Evolutionary conservation across 2,888 invertebrate species (phyloP).

Genomic region (Alcis repandata): DNA sequence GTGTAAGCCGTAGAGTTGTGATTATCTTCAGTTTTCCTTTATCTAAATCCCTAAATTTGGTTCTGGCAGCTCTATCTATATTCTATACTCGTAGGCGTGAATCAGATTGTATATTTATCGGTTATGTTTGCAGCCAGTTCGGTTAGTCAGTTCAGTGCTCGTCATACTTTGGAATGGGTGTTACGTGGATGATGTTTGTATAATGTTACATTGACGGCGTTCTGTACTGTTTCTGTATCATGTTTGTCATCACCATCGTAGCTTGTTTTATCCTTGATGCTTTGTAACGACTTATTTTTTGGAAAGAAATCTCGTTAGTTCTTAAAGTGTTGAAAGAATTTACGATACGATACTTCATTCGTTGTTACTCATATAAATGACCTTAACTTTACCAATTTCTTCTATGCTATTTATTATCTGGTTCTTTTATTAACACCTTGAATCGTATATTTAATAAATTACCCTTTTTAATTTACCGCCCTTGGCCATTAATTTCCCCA

Average conservation of each 20-base stretch:
- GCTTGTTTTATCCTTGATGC: too few species aligned
- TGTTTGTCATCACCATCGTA: neutral
- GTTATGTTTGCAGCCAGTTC: conserved; percentile 34
- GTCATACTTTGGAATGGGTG: conserved; percentile 27
- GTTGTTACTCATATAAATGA: neutral
- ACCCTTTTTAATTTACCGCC: neutral
- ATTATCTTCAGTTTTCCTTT: neutral
- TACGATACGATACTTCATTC: too few species aligned
- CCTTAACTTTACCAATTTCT: conserved; percentile 1
- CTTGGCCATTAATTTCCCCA: conserved; percentile 14
- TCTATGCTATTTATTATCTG: conserved; percentile 1
- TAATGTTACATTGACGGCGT: conserved; percentile 12
- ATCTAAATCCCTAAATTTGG: conserved; percentile 10
- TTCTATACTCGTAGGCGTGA: conserved; percentile 14
- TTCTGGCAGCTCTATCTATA: conserved; percentile 11
- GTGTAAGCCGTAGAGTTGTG: neutral
- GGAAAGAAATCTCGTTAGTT: too few species aligned
- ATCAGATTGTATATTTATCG: conserved; percentile 40
- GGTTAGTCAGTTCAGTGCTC: conserved; percentile 37
- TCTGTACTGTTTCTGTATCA: neutral
- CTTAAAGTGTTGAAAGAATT: too few species aligned
- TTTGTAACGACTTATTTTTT: too few species aligned
- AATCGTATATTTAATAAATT: conserved; percentile 2
- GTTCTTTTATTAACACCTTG: neutral
- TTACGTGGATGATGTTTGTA: conserved; percentile 13